These are phyloP conservation scores for Aplodontia rufa DNA, from an alignment of 2,113 vertebrate species.

Conservation along the genomic window DNA sequence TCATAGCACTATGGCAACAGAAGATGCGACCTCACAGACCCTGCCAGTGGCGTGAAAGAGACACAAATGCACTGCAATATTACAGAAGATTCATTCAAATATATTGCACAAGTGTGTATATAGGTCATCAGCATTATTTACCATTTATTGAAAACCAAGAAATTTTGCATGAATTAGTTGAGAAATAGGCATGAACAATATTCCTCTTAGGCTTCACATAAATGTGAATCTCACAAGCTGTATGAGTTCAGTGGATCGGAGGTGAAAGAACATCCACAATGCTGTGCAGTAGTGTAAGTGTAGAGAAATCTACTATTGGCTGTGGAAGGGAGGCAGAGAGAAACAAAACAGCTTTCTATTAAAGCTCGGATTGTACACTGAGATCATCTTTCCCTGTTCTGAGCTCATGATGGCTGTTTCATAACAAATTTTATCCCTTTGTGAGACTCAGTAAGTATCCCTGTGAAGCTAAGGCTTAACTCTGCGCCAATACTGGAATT, in stretches of 20 bases:
- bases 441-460: not conserved
- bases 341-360: conserved; percentile 55
- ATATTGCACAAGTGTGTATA: not conserved
- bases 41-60: not conserved
- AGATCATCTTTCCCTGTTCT: conserved; percentile 54
- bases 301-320: conserved; percentile 20
- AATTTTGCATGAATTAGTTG: not conserved
- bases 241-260: conserved; percentile 41
- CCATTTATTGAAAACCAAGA: conserved; percentile 17
- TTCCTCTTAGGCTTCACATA: not conserved
- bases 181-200: not conserved
- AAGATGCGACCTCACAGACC: not conserved
- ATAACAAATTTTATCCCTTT: not conserved
- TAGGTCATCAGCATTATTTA: not conserved
- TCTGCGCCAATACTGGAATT: not conserved
- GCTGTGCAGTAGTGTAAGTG: conserved; percentile 44
- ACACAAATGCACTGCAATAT: not conserved
- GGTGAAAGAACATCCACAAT: conserved; percentile 43
- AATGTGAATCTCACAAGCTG: not conserved
- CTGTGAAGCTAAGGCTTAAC: not conserved
- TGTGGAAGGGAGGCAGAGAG: not conserved
- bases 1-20: not conserved
- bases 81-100: conserved; percentile 60
- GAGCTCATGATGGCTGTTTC: not conserved
- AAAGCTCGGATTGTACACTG: conserved; percentile 15